These are phyloP conservation scores for Podargus strigoides DNA, from an alignment of 2,797 vertebrate species.

Conservation along the genomic window DNA sequence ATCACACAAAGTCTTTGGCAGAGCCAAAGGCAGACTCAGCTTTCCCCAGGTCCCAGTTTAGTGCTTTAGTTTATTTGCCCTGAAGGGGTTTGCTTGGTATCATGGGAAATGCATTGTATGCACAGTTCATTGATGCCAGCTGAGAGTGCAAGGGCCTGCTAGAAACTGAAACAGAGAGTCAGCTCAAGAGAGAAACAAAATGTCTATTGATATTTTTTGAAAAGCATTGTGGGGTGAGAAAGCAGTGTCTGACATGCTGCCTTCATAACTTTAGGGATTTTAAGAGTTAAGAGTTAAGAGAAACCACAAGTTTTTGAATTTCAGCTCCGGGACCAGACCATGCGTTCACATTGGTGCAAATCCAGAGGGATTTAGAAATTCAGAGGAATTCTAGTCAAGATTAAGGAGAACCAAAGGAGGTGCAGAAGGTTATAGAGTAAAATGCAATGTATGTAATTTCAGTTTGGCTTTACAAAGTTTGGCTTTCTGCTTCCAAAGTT, in stretches of 20 bases:
- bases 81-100: neutral
- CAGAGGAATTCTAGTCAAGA: neutral
- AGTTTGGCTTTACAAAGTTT: neutral
- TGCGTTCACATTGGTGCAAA: neutral
- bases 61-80: neutral
- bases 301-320: neutral
- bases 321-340: neutral
- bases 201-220: neutral
- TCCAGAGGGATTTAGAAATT: neutral
- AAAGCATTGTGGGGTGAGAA: neutral
- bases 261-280: neutral
- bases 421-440: neutral
- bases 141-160: neutral
- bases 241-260: neutral
- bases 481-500: neutral
- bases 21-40: neutral
- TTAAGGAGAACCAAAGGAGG: neutral
- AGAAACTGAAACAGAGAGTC: neutral
- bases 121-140: neutral
- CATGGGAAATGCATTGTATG: neutral
- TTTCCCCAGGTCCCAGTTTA: neutral
- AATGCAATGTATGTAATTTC: fast-evolving
- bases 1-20: neutral
- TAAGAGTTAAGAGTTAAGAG: neutral
- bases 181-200: neutral